A percentile compares a stretch with the other conserved stretches of the same genome.
Conservation (phyloP, 2,797 vertebrate genomes). For the Ficedula albicollis region DNA sequence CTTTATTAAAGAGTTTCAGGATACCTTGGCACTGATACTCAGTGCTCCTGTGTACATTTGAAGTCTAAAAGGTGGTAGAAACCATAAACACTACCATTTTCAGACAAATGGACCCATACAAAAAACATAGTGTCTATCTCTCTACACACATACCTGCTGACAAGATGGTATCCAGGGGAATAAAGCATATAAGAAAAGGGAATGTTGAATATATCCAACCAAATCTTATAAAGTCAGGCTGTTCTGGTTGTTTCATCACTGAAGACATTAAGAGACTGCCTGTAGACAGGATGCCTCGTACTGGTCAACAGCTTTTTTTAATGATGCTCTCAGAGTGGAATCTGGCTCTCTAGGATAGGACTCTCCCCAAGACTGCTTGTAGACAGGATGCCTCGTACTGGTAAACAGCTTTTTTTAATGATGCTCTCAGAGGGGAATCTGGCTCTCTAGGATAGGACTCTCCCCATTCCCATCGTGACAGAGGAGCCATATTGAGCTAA, state of each 20-base stretch:
- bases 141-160: not conserved
- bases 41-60: fast-evolving
- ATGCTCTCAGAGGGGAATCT: not conserved
- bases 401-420: not conserved
- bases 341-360: not conserved
- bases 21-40: not conserved
- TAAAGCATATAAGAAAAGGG: not conserved
- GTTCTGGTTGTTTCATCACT: not conserved
- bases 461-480: not conserved
- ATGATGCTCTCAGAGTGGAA: not conserved
- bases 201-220: not conserved
- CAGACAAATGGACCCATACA: not conserved
- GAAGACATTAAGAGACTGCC: not conserved
- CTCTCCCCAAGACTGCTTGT: too few species aligned
- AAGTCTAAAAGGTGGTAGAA: not conserved
- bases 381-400: not conserved
- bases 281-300: not conserved
- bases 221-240: not conserved
- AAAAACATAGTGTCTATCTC: not conserved
- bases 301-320: not conserved
- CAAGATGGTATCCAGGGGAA: not conserved
- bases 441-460: not conserved
- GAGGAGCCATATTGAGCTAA: not conserved
- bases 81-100: not conserved
- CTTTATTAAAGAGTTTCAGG: not conserved